Evolutionary conservation across 2,797 vertebrate species (phyloP), one percentile per base, ranked within the genome.

Genomic region (Arctocebus calabarensis): DNA sequence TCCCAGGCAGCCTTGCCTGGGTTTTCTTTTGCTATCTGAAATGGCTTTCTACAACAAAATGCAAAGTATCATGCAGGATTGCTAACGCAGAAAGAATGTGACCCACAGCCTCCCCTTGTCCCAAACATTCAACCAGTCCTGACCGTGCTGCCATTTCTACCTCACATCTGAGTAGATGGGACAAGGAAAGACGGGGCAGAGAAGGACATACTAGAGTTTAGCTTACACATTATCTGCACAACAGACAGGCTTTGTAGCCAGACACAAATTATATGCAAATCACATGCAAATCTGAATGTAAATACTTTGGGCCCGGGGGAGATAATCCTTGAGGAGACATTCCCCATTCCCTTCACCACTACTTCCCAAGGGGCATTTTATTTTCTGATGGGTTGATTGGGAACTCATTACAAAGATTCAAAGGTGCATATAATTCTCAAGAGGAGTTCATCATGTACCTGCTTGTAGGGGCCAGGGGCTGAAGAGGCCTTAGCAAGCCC

Each of bases 191-290:
- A 83, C 13, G 4, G 40, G 75, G 59, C 6, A 16, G 40, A 83
- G 25, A 34, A 0, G 22, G 22, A 88, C 34, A 43, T 5, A 81
- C 85, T 85, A 55, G 55, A 95, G 83, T 78, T 70, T 25, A 91
- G 88, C 82, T 94, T 84, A 78, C 94, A 96, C 77, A 95, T 95
- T 74, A 96, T 89, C 95, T 91, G 59, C 84, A 45, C 86, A 94
- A 97, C 94, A 97, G 84, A 90, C 73, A 86, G 96, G 91, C 97
- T 95, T 94, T 97, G 97, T 94, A 62, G 78, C 89, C n/a, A 62
- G 95, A 95, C 87, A 66, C 97, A 97, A 98, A 97, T 97, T 85
- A 97, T 95, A 97, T 97, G 96, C 84, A 97, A 97, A 98, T 94
- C 7, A 34, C 2, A 97, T 97, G 97, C 97, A 97, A 98, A 97